Conservation (phyloP, 2,888 invertebrate genomes). For the Eupithecia dodoneata region DNA sequence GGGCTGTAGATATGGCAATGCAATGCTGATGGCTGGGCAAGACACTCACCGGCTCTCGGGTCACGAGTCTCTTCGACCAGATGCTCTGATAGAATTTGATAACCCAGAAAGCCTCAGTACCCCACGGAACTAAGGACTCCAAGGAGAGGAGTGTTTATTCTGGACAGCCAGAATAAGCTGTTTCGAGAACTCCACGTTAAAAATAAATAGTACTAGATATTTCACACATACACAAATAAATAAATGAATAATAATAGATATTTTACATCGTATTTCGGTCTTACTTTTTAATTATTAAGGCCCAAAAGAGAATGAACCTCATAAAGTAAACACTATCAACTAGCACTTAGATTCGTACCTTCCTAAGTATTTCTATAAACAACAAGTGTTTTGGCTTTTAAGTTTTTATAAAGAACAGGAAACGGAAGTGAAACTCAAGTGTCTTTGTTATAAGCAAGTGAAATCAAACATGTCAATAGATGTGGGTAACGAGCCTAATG, state of each 20-base stretch:
- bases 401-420: slow-evolving; percentile 23
- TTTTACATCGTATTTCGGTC: not conserved
- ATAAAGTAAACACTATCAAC: not conserved
- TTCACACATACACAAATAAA: not conserved
- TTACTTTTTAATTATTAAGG: not conserved
- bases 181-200: not conserved
- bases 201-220: not conserved
- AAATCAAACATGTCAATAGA: slow-evolving; percentile 13
- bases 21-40: not conserved
- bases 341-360: not conserved
- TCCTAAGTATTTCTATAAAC: slow-evolving; percentile 8
- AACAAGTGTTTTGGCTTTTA: slow-evolving; percentile 18
- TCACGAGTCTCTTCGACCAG: not conserved
- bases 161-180: not conserved
- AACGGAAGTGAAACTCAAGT: slow-evolving; percentile 17
- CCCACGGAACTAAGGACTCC: not conserved
- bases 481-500: slow-evolving; percentile 2
- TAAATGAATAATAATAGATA: not conserved
- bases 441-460: slow-evolving; percentile 14
- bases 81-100: not conserved
- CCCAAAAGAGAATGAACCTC: not conserved
- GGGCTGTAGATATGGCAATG: not conserved
- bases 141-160: not conserved
- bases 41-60: too few species aligned
- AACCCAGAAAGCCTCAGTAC: not conserved